Evolutionary conservation across 2,797 vertebrate species (phyloP).

Genomic region (Triplophysa bombifrons): DNA sequence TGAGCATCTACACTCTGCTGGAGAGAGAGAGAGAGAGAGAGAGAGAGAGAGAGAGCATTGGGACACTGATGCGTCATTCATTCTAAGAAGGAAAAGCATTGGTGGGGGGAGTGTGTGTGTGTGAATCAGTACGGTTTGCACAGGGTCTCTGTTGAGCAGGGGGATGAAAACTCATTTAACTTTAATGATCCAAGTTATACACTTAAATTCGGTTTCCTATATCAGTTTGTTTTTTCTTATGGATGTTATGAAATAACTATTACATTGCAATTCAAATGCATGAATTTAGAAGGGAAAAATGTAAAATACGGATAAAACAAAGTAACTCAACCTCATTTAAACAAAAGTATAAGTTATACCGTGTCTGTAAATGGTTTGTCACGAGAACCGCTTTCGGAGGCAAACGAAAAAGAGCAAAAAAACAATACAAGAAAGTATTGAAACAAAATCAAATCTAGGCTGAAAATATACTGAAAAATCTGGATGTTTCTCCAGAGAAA

Average conservation of each 20-base stretch:
- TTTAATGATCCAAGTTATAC: constrained; percentile 1
- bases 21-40: too few species aligned
- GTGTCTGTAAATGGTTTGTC: background rate
- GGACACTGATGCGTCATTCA: too few species aligned
- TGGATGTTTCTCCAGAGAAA: too few species aligned
- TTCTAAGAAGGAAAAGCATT: too few species aligned
- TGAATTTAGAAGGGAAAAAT: background rate
- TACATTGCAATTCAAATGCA: background rate
- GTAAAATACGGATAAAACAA: background rate
- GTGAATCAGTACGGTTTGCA: background rate
- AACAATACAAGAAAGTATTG: background rate
- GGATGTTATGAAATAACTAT: background rate
- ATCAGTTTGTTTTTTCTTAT: constrained; percentile 1
- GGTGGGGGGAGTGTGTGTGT: background rate
- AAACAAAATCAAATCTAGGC: too few species aligned
- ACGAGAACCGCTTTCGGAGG: background rate
- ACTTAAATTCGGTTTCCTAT: background rate
- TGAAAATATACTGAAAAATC: too few species aligned
- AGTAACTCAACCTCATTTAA: background rate
- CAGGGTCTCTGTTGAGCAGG: background rate
- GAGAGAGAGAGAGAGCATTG: too few species aligned
- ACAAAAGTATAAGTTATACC: background rate
- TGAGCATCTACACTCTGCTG: too few species aligned
- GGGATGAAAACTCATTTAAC: background rate
- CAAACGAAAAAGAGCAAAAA: background rate